Percentiles rank a stretch among this genome's conserved stretches.
phyloP scores from a whole-genome alignment of 2,113 vertebrate genomes.

The Cynoglossus semilaevis region DNA sequence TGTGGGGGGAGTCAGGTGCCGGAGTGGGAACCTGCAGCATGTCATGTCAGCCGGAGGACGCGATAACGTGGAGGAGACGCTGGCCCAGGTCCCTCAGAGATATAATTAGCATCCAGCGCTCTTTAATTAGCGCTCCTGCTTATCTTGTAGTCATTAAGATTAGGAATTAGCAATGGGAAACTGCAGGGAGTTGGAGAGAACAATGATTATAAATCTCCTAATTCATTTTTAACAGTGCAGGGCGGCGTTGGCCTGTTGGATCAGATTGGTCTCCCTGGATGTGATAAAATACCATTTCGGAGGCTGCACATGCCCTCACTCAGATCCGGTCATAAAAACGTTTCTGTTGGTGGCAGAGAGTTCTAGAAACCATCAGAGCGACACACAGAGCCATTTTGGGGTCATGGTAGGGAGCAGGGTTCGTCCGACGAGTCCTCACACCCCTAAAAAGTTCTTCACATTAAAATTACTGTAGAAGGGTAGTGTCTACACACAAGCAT shows the following conservation, averaged over 20 bases:
- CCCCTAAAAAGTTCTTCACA: no score
- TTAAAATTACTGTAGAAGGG: no score
- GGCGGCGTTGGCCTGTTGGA: constrained; percentile 3
- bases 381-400: no score
- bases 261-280: constrained; percentile 28
- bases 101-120: constrained; percentile 58
- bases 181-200: constrained; percentile 47
- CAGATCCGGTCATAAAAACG: no score
- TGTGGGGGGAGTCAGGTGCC: not conserved
- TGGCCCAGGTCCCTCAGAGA: constrained; percentile 55
- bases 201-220: constrained; percentile 49
- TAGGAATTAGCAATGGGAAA: constrained; percentile 48
- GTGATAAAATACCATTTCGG: not conserved
- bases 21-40: constrained; percentile 30
- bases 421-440: no score
- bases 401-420: no score
- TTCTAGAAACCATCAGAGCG: no score
- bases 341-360: no score
- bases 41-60: constrained; percentile 49
- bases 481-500: no score
- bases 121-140: constrained; percentile 64
- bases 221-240: constrained; percentile 29
- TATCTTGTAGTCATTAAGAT: constrained; percentile 64
- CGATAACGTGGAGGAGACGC: constrained; percentile 18
- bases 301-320: no score